Conservation (phyloP, 2,797 vertebrate species). For the Falco biarmicus region DNA sequence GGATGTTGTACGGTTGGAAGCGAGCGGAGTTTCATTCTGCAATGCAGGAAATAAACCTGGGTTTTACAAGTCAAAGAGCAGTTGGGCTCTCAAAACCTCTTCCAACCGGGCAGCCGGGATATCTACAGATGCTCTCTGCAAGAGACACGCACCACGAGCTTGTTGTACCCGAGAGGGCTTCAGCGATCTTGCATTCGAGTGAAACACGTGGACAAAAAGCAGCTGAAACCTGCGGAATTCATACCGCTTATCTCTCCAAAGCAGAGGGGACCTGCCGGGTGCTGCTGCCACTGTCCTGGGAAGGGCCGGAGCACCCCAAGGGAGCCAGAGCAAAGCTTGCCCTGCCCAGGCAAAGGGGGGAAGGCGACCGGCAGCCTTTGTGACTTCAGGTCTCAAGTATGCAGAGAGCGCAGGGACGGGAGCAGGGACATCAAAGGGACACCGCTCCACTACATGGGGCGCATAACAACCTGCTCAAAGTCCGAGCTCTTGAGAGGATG, state of each 20-base stretch:
- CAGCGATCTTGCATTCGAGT: fast-evolving
- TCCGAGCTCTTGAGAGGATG: background rate
- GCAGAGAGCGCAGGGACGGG: background rate
- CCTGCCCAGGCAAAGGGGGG: background rate
- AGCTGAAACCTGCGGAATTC: background rate
- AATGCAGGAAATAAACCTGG: background rate
- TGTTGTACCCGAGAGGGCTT: fast-evolving
- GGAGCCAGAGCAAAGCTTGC: background rate
- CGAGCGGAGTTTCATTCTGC: background rate
- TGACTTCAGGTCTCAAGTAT: slow-evolving; percentile 39
- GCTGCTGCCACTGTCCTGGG: background rate
- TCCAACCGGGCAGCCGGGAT: fast-evolving
- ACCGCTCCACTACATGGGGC: background rate
- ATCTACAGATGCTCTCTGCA: too few relatives aligned
- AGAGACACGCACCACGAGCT: background rate
- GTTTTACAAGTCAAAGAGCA: background rate
- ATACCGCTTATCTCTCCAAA: background rate
- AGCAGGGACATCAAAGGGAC: slow-evolving; percentile 41
- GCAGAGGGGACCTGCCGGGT: background rate
- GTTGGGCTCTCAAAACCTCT: background rate
- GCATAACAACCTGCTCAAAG: background rate
- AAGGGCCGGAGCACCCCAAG: background rate
- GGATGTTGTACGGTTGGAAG: background rate
- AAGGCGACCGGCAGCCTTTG: background rate
- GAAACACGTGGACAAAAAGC: fast-evolving